These are phyloP conservation scores for Drosophila peninsularis DNA, from an alignment of 2,888 invertebrate species.

Conservation along the genomic window DNA sequence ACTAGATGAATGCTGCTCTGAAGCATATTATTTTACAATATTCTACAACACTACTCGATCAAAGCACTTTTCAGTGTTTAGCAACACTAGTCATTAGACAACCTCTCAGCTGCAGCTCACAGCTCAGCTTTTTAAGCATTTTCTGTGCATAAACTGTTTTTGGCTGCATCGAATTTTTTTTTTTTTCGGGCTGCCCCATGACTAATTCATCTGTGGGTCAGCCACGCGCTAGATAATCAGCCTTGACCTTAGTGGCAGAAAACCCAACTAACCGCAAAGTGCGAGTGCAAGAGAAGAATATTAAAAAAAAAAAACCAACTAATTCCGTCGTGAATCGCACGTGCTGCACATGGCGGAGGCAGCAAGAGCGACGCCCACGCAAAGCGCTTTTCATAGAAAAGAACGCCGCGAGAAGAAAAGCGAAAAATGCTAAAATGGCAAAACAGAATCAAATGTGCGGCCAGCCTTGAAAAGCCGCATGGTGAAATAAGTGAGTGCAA, in stretches of 20 bases:
- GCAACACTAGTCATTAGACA: not conserved
- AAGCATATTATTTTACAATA: too few relatives aligned
- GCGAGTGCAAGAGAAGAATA: conserved; percentile 16
- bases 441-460: conserved; percentile 46
- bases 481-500: conserved; percentile 41
- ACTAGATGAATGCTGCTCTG: too few relatives aligned
- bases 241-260: conserved; percentile 62
- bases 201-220: conserved; percentile 31
- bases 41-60: not conserved
- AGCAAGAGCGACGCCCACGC: conserved; percentile 55
- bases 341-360: conserved; percentile 51
- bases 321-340: conserved; percentile 51
- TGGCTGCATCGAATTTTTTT: not conserved
- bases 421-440: conserved; percentile 44
- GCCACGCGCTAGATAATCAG: conserved; percentile 14
- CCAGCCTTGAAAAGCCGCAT: conserved; percentile 59
- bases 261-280: conserved; percentile 16
- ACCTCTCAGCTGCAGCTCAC: not conserved
- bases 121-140: not conserved
- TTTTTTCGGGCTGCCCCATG: conserved; percentile 10
- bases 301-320: conserved; percentile 4
- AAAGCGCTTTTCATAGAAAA: conserved; percentile 21
- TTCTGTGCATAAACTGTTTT: not conserved
- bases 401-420: conserved; percentile 1
- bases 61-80: not conserved